Evolutionary conservation across 2,797 vertebrate species (phyloP).

Genomic region (Percopsis omiscomaycus): DNA sequence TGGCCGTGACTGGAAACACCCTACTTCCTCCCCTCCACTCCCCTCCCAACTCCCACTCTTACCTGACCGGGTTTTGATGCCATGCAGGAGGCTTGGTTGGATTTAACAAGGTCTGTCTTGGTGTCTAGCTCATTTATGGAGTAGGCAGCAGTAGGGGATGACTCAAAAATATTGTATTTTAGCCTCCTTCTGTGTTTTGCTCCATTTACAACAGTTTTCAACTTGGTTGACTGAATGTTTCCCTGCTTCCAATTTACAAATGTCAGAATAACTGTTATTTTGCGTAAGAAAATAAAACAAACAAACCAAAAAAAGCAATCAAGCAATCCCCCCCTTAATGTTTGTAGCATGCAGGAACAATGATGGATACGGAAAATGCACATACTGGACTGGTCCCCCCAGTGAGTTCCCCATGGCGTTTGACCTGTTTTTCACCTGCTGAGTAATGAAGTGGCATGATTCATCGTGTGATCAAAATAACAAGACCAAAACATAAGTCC

Average conservation of each 20-base stretch:
- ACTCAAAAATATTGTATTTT: conserved; percentile 23
- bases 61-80: conserved; percentile 50
- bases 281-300: conserved; percentile 19
- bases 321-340: conserved; percentile 21
- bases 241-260: conserved; percentile 25
- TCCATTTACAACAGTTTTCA: conserved; percentile 23
- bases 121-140: conserved; percentile 23
- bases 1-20: conserved; percentile 60
- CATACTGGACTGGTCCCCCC: conserved; percentile 5
- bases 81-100: conserved; percentile 20
- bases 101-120: conserved; percentile 45
- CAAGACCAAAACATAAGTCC: conserved; percentile 1
- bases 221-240: conserved; percentile 18
- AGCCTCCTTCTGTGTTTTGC: conserved; percentile 18
- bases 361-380: conserved; percentile 21
- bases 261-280: conserved; percentile 32
- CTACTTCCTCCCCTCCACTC: conserved; percentile 13
- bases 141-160: conserved; percentile 4
- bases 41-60: conserved; percentile 20
- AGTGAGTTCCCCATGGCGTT: conserved; percentile 24
- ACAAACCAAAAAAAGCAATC: not conserved
- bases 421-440: conserved; percentile 44
- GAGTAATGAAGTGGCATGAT: conserved; percentile 11
- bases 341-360: conserved; percentile 26
- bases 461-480: conserved; percentile 26